Conservation (phyloP, 2,797 vertebrate species). For the Scomberomorus guttatus region DNA sequence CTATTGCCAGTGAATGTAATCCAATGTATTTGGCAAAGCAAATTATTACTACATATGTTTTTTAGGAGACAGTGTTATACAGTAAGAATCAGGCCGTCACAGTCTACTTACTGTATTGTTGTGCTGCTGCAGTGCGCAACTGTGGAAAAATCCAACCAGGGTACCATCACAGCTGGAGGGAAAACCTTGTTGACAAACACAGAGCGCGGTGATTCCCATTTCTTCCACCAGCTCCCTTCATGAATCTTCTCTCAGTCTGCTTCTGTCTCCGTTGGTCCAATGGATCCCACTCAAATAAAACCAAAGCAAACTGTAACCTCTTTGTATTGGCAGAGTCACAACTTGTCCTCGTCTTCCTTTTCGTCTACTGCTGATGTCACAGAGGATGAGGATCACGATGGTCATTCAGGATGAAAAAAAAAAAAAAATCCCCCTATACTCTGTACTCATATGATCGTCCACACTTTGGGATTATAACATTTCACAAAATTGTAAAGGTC, state of each 20-base stretch:
- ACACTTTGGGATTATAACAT: constrained; percentile 5
- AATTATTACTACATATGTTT: neutral
- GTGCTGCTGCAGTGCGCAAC: neutral
- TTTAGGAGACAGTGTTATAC: neutral
- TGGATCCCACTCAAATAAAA: constrained; percentile 62
- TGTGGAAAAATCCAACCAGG: constrained; percentile 50
- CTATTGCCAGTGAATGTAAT: neutral
- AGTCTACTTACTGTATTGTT: neutral
- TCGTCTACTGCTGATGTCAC: constrained; percentile 36
- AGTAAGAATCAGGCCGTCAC: neutral
- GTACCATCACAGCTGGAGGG: constrained; percentile 47
- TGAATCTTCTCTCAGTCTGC: constrained; percentile 49
- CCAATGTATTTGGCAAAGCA: neutral
- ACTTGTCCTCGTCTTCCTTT: neutral
- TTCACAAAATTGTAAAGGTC: constrained; percentile 4
- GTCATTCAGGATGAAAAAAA: neutral
- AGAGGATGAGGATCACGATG: constrained; percentile 18
- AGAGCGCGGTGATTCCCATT: constrained; percentile 35
- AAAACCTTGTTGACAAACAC: constrained; percentile 68
- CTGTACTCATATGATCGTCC: neutral
- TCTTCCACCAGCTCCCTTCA: constrained; percentile 35
- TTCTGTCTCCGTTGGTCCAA: constrained; percentile 43
- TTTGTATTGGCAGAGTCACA: constrained; percentile 64
- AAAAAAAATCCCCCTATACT: neutral
- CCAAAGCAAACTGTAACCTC: constrained; percentile 53